A percentile compares a stretch with the other conserved stretches of the same genome.
Evolutionary conservation across 2,797 vertebrate genomes (phyloP).

Genomic region (Anguilla marmorata): DNA sequence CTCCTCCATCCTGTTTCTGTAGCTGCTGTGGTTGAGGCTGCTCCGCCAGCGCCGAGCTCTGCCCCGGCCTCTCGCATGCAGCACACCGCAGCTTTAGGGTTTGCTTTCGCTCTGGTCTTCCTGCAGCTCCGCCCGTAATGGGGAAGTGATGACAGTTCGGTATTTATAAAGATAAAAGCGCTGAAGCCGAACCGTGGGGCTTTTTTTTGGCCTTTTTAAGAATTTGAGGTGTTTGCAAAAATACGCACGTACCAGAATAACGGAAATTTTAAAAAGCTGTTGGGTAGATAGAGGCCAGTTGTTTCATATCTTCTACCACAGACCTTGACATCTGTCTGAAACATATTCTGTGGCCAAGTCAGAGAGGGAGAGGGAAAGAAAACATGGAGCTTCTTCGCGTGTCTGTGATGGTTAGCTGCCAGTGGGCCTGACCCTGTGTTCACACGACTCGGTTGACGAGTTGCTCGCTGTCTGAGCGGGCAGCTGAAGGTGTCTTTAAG

Average conservation of each 20-base stretch:
- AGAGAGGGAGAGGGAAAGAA: neutral
- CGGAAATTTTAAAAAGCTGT: neutral
- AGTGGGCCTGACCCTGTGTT: neutral
- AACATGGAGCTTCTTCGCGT: neutral
- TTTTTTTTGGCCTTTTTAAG: neutral
- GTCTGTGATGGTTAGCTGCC: neutral
- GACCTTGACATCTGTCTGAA: neutral
- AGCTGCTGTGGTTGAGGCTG: neutral
- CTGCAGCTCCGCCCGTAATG: neutral
- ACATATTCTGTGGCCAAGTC: too few species aligned
- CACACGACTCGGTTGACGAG: too few species aligned
- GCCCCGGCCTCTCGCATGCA: neutral
- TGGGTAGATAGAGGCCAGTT: neutral
- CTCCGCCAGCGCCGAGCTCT: neutral
- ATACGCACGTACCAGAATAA: neutral
- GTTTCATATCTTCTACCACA: neutral
- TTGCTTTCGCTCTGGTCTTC: neutral
- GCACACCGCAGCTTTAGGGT: neutral
- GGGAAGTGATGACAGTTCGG: neutral
- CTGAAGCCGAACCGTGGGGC: neutral
- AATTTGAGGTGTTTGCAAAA: neutral
- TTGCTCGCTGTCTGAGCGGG: too few species aligned
- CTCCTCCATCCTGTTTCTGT: slow-evolving; percentile 21
- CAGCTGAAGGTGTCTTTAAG: neutral
- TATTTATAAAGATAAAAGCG: neutral